phyloP scores from a whole-genome alignment of 2,113 vertebrate genomes.

The Mastomys natalensis region DNA sequence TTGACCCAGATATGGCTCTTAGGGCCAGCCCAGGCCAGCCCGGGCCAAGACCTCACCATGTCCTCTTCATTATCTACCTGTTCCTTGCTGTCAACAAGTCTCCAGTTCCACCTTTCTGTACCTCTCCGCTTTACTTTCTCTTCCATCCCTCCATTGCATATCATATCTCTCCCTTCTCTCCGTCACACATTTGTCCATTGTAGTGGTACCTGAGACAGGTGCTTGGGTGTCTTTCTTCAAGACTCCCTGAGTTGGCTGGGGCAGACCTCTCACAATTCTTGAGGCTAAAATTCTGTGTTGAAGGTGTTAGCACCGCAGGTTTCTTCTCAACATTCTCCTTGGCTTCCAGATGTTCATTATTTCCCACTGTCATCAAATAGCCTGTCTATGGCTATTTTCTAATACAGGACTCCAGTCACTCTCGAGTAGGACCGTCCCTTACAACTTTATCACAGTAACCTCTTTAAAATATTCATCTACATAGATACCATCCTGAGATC shows the following conservation, averaged over 20 bases:
- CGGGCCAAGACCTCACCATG: not conserved
- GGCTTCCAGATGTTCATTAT: too few relatives aligned
- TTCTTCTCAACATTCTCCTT: not conserved
- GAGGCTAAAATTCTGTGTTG: not conserved
- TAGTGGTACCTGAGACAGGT: not conserved
- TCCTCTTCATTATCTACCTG: not conserved
- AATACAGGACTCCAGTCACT: not conserved
- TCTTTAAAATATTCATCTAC: not conserved
- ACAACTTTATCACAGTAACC: not conserved
- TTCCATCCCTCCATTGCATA: not conserved
- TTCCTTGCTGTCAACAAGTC: not conserved
- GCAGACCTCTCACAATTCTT: not conserved
- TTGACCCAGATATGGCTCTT: not conserved
- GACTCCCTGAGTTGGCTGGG: not conserved
- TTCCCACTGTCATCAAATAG: not conserved
- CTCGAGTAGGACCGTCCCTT: fast-evolving
- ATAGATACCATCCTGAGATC: not conserved
- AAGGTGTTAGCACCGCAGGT: not conserved
- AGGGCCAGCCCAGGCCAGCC: fast-evolving
- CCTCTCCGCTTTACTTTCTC: not conserved
- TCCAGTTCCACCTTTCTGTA: not conserved
- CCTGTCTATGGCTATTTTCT: not conserved
- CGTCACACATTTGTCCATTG: not conserved
- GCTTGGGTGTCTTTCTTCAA: not conserved
- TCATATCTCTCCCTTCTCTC: not conserved